Percentiles rank a stretch among this genome's conserved stretches.
These are phyloP conservation scores for Lepus oiostolus DNA, from an alignment of 2,797 vertebrate genomes.

Conservation along the genomic window DNA sequence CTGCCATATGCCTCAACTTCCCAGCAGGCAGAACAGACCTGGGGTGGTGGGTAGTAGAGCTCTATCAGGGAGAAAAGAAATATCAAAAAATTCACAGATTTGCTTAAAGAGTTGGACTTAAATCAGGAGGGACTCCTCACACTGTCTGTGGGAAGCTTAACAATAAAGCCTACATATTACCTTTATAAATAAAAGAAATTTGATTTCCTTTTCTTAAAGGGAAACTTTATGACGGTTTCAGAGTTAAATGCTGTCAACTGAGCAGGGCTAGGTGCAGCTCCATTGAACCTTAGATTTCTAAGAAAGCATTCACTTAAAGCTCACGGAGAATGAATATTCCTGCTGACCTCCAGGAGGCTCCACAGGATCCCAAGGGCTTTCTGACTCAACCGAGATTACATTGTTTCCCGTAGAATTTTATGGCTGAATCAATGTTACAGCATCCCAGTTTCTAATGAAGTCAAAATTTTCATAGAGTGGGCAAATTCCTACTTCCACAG, in stretches of 20 bases:
- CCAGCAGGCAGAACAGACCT: neutral
- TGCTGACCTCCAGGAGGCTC: neutral
- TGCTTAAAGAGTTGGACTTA: neutral
- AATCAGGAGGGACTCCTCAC: neutral
- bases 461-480: neutral
- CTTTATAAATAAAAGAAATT: slow-evolving; percentile 55
- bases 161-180: neutral
- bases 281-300: neutral
- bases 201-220: slow-evolving; percentile 44
- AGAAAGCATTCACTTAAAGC: neutral
- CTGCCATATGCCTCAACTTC: neutral
- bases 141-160: neutral
- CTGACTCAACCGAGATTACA: neutral
- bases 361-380: neutral
- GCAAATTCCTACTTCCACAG: neutral
- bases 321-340: neutral
- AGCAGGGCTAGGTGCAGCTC: neutral
- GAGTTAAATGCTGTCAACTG: neutral
- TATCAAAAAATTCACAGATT: neutral
- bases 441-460: neutral
- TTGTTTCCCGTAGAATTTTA: neutral
- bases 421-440: neutral
- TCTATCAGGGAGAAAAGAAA: slow-evolving; percentile 39
- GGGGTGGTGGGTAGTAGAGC: neutral
- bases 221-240: neutral